phyloP scores from a whole-genome alignment of 2,113 vertebrate species.

The Orthonyx spaldingii region DNA sequence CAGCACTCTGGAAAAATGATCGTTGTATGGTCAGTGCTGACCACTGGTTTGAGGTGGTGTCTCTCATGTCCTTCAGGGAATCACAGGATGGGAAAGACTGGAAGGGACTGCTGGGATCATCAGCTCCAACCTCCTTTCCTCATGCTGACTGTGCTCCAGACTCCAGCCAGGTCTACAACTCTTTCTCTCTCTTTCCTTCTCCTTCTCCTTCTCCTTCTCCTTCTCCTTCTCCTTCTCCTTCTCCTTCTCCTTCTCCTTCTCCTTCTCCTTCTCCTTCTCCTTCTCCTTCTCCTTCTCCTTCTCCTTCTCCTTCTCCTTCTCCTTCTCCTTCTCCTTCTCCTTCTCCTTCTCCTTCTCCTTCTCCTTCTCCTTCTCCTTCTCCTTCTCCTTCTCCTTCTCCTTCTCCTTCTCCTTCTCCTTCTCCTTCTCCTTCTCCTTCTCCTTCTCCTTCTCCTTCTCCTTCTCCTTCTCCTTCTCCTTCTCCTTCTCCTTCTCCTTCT shows the following conservation, averaged over 20 bases:
- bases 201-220: too few relatives aligned
- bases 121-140: neutral
- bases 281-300: accelerated
- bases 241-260: too few relatives aligned
- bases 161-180: neutral
- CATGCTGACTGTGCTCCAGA: neutral
- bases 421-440: too few relatives aligned
- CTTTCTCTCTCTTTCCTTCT: neutral
- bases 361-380: too few relatives aligned
- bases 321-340: neutral
- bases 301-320: accelerated
- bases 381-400: too few relatives aligned
- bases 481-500: accelerated
- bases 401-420: too few relatives aligned
- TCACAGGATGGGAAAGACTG: neutral
- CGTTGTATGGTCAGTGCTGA: neutral
- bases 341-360: too few relatives aligned
- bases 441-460: neutral
- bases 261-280: neutral
- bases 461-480: neutral
- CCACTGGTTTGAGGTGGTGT: neutral
- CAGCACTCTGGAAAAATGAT: neutral
- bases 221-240: too few relatives aligned
- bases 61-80: neutral
- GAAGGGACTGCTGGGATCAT: neutral